Conservation (phyloP, 37 sponge, comb jelly and placozoan species). For the Spongilla lacustris region DNA sequence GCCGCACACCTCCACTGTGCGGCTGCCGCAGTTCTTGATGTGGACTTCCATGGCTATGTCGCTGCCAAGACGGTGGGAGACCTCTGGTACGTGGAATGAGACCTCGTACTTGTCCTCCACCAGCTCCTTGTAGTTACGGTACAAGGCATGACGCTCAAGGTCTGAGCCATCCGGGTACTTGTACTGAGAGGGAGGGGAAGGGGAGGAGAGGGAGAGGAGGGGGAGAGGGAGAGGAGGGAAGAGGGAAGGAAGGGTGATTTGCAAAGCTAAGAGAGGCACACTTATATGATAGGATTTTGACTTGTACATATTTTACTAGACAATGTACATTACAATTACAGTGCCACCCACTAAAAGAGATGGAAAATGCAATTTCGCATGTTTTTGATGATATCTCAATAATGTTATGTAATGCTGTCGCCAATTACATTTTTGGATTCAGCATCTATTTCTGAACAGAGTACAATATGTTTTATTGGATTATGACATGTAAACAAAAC, state of each 20-base stretch:
- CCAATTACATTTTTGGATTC: too few species aligned
- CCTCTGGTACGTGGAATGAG: constrained; percentile 21
- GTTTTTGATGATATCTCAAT: too few species aligned
- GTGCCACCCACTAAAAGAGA: too few species aligned
- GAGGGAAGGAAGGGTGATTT: background rate
- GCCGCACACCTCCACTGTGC: background rate
- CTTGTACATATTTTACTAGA: too few species aligned
- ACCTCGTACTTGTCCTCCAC: constrained; percentile 39
- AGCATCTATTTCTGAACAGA: too few species aligned
- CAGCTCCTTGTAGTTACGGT: constrained; percentile 18
- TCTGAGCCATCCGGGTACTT: constrained; percentile 83
- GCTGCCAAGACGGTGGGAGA: constrained; percentile 9
- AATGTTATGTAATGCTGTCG: too few species aligned
- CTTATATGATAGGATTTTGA: too few species aligned
- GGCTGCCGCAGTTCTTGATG: background rate
- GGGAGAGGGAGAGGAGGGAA: too few species aligned
- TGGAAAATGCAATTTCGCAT: too few species aligned
- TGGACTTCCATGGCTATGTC: constrained; percentile 27
- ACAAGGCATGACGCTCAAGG: constrained; percentile 76
- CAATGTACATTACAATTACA: too few species aligned
- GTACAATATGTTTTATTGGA: too few species aligned
- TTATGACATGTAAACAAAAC: too few species aligned
- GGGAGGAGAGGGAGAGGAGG: background rate
- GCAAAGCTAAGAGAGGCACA: background rate
- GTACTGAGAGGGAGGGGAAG: constrained; percentile 42